A percentile compares a stretch with the other conserved stretches of the same genome.
Evolutionary conservation across 2,888 invertebrate genomes (phyloP).

Genomic region (Gibbula magus): DNA sequence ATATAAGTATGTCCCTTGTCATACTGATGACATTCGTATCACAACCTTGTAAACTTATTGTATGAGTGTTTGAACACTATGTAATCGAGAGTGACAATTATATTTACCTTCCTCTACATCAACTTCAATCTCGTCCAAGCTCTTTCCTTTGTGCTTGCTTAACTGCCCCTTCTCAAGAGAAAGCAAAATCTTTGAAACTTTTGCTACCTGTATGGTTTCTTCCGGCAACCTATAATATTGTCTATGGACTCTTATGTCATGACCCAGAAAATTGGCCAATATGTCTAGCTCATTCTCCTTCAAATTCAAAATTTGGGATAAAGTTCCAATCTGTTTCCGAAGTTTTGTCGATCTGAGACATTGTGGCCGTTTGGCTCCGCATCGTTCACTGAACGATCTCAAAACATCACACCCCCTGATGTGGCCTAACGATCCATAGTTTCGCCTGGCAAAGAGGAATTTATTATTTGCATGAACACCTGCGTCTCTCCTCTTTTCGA

Average conservation of each 20-base stretch:
- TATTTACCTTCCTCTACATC: too few species aligned
- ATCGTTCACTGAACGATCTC: not conserved
- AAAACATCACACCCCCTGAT: not conserved
- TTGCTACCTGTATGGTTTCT: slow-evolving; percentile 29
- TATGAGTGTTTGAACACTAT: too few species aligned
- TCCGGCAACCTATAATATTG: slow-evolving; percentile 36
- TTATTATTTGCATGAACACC: slow-evolving; percentile 9
- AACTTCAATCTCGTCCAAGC: too few species aligned
- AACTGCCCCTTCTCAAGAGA: too few species aligned
- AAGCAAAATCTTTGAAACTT: too few species aligned
- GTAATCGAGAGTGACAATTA: too few species aligned
- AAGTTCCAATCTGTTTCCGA: slow-evolving; percentile 39
- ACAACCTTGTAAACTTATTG: not conserved
- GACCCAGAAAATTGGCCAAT: slow-evolving; percentile 34
- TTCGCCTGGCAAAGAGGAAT: slow-evolving; percentile 17
- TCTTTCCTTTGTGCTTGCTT: too few species aligned
- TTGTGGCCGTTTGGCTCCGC: slow-evolving; percentile 17
- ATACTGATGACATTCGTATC: too few species aligned
- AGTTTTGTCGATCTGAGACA: slow-evolving; percentile 32
- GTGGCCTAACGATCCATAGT: slow-evolving; percentile 4
- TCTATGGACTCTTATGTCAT: slow-evolving; percentile 35
- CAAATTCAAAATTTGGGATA: slow-evolving; percentile 36
- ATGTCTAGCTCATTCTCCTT: slow-evolving; percentile 36
- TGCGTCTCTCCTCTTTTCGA: not conserved
- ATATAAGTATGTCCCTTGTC: too few species aligned